Percentiles rank a stretch among this genome's conserved stretches.
Conservation (phyloP, 2,888 invertebrate genomes). For the Nasonia oneida region DNA sequence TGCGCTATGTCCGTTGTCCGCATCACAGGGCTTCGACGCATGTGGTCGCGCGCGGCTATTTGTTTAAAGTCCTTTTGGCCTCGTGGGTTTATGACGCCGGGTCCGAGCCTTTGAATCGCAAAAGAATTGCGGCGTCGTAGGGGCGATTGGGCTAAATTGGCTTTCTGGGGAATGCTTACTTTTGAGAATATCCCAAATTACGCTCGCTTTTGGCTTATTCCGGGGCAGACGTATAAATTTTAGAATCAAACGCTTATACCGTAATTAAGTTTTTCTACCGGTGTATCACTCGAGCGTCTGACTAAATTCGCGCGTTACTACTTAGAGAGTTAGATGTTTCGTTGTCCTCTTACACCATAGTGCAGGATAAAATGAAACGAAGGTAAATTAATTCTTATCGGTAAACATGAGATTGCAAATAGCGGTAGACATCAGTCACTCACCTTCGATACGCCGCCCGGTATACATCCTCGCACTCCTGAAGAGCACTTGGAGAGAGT, state of each 20-base stretch:
- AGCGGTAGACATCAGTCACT: background rate
- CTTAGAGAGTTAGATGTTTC: background rate
- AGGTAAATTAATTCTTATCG: background rate
- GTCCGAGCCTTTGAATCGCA: background rate
- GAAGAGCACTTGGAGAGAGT: constrained; percentile 4
- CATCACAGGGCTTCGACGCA: constrained; percentile 3
- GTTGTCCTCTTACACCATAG: background rate
- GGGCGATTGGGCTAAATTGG: constrained; percentile 8
- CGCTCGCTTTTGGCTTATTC: background rate
- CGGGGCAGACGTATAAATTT: background rate
- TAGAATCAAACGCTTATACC: background rate
- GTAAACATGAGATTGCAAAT: background rate
- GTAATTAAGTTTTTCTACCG: too few relatives aligned
- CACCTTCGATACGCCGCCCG: too few relatives aligned
- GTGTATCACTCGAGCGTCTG: background rate
- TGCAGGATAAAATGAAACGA: background rate
- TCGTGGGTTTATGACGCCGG: background rate
- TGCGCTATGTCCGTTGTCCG: background rate
- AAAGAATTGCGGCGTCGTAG: background rate
- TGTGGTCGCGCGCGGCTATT: constrained; percentile 1
- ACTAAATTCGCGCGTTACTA: background rate
- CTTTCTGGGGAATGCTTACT: background rate
- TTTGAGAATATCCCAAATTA: background rate
- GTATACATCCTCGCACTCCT: background rate
- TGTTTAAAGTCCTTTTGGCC: constrained; percentile 9